Base-by-base conservation (phyloP, 2,888 invertebrate species). In the Cantharis flavilabris region DNA sequence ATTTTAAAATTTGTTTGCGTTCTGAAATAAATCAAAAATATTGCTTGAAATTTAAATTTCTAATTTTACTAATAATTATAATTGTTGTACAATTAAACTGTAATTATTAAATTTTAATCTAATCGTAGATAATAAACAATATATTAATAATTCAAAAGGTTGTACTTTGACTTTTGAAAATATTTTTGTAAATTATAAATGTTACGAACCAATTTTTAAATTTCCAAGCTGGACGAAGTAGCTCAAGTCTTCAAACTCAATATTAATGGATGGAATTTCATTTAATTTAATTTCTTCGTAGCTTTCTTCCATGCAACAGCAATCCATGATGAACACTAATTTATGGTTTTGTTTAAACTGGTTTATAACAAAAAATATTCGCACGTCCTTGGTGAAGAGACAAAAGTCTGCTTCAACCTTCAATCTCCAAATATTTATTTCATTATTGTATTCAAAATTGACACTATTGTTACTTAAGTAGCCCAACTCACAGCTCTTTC, bases 1-100 rank as follows among this genome's bases (percentile, higher is more conserved):
- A 76, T 28, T 80, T 76, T 13, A 80, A 70, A 28, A 80, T 78
- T 69, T 70, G 62, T n/a, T 76, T 76, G 9, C 71, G 70, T 3
- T 71, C 79, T 80, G 26, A 16, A 73, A 73, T 3, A 30, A 30
- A 30, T 30, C 3, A 20, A 20, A 20, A 20, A 20, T 3, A 20
- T 20, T 20, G 20, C 3, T 2, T 20, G 3, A 30, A 30, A 2
- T 9, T 10, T 2, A 10, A 28, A 10, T 28, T 30, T 30, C 4
- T 10, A 30, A 30, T 30, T 11, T 10, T 10, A 30, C 9, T 30
- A 26, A 26, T 26, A 9, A 26, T 10, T 10, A 9, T 9, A 10
- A 28, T 1, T 28, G 3, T 9, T 10, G 10, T 4, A 3, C 13
- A 13, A 13, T 33, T 33, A 13, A 3, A 13, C 3, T 3, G 4